A percentile compares a stretch with the other conserved stretches of the same genome.
phyloP scores from a whole-genome alignment of 2,797 vertebrate species.

The Myotis pilosus region DNA sequence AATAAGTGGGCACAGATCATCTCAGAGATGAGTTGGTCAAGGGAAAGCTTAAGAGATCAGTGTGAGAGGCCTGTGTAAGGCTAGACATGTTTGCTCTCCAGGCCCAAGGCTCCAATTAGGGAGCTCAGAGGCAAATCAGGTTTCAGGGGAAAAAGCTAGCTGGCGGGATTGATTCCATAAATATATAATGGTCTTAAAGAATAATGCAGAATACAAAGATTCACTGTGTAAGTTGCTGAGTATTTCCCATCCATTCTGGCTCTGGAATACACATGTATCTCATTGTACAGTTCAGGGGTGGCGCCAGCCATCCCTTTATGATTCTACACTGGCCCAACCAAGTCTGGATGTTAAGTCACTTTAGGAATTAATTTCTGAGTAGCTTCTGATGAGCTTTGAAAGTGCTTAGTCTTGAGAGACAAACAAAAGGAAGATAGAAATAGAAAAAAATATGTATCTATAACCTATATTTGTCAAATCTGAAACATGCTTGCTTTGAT shows the following conservation, averaged over 20 bases:
- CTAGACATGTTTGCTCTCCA: neutral
- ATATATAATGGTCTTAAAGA: conserved; percentile 39
- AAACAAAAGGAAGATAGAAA: conserved; percentile 3
- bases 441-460: neutral
- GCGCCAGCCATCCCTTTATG: neutral
- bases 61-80: neutral
- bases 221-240: neutral
- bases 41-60: neutral
- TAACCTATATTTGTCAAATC: neutral
- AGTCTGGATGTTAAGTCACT: neutral
- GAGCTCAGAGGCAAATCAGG: neutral
- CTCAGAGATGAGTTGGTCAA: conserved; percentile 3
- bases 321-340: neutral
- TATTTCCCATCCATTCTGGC: conserved; percentile 8
- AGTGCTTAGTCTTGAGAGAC: neutral
- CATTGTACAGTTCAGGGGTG: neutral
- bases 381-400: conserved; percentile 14
- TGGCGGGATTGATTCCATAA: neutral
- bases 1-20: conserved; percentile 32
- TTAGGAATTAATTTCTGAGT: conserved; percentile 25
- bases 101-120: neutral
- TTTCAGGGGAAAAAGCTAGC: conserved; percentile 23
- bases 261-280: neutral
- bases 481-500: neutral
- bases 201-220: conserved; percentile 11